Conservation (phyloP, 2,797 vertebrate genomes). For the Chloroceryle amazona region DNA sequence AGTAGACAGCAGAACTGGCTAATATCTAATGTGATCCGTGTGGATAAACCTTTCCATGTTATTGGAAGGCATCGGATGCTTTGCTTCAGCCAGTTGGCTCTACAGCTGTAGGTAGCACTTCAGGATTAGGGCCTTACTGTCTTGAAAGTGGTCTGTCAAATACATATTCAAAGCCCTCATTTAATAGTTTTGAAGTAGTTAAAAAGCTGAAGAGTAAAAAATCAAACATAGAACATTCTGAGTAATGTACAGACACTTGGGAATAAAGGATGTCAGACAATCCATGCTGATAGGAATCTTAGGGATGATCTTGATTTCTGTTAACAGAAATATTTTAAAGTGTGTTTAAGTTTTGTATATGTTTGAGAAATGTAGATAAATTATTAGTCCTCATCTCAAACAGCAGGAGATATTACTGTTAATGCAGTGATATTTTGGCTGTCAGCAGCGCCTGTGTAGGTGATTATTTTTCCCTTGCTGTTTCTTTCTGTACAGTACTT, state of each 20-base stretch:
- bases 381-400: not conserved
- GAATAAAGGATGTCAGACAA: not conserved
- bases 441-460: not conserved
- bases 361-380: not conserved
- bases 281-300: not conserved
- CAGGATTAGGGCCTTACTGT: not conserved
- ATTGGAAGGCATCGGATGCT: not conserved
- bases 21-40: not conserved
- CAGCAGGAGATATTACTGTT: not conserved
- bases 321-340: too few species aligned
- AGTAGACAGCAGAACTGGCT: not conserved
- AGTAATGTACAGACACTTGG: not conserved
- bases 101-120: not conserved
- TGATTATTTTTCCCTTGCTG: not conserved
- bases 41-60: constrained; percentile 11
- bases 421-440: not conserved
- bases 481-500: not conserved
- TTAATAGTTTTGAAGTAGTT: not conserved
- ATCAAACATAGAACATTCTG: not conserved
- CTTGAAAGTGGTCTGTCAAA: not conserved
- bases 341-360: not conserved
- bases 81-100: not conserved
- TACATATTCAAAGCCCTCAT: not conserved
- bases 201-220: not conserved
- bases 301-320: not conserved